Base-by-base conservation (phyloP, 53 echinoderm and acorn worm genomes). In the Astropecten irregularis region DNA sequence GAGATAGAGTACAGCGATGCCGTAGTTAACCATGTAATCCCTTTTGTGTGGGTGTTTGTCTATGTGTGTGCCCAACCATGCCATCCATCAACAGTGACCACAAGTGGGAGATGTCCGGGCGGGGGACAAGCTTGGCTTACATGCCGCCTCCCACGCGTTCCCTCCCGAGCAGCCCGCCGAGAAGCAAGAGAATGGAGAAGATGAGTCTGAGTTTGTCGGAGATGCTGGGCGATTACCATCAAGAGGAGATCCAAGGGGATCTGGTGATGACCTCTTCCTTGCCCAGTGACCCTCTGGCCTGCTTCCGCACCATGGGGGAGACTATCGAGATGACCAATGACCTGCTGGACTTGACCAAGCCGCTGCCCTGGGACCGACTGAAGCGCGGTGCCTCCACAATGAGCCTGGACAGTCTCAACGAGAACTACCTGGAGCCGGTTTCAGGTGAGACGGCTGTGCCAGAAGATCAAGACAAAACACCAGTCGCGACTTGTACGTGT, bases 361-460 rank as follows among this genome's bases (percentile, higher is more conserved):
- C 90, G 34, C 42, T 90, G 39, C 61, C 73, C 0, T 73, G 84
- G 74, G 84, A 90, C 23, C 14, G 49, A 36, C 79, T 90, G 25
- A 77, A 83, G 32, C 82, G 88, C 5, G 90, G 90, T 25, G 82
- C 87, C 63, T 99, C 90, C 55, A 90, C 92, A 6, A 95, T 99
- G 79, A 95, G 99, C 83, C 53, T 99, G 42, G 99, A 99, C 57
- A 99, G 99, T 51, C 83, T 99, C 14, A 99, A 99, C 79, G 94
- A 99, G 58, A 95, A 99, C 81, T 82, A 92, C 63, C 67, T 90
- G 32, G 89, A 90, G 49, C 69, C 73, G 20, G 57, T 83, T 29
- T 47, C 68, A 1, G 81, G 81, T 19, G 77, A 40, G 53, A 71
- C 22, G 22, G 58, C 55, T 6, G 26, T 47, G 9, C 38, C 39